Evolutionary conservation across 2,888 invertebrate genomes (phyloP), one percentile per base, ranked within the genome.

Genomic region (Machimus atricapillus): DNA sequence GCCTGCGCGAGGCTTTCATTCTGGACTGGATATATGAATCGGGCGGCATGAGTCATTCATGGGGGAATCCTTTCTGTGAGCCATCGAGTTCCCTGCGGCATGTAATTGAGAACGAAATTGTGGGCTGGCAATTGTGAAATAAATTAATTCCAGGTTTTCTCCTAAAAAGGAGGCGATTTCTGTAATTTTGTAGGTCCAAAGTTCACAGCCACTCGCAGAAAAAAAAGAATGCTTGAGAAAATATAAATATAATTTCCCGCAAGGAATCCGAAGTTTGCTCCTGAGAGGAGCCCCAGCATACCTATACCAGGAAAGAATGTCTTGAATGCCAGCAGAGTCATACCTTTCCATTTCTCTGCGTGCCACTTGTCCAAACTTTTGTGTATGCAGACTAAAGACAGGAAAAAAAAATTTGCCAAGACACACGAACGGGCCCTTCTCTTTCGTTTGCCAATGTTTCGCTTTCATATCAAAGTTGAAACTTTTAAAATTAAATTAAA

Each of bases 401-500:
- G 19, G 27, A 31, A 73, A 74, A 27, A 85, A 85, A 74, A 85
- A 73, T 74, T 12, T 43, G 19, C 85, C 37, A 85, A 74, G 43
- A 74, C 40, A 74, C 37, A 85, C 34, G 74, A 74, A 85, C 43
- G 27, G 27, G 85, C 31, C 43, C 66, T 46, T 23, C 66, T 43
- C 73, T 31, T 74, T 34, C 73, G 74, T 85, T 85, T 85, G 85
- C 74, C 85, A 52, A 66, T 74, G 74, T 74, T 85, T 85, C 74
- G 73, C 74, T 27, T 85, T 74, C 85, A 74, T 85, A 74, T 85
- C 85, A 85, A 52, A 85, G 74, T 85, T 85, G 74, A 85, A 85
- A 85, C 85, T 85, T 85, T 85, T 74, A 46, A 85, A 85, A 85
- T 85, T 85, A 85, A 85, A 85, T 85, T 85, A 85, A 85, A 85